Percentiles rank a stretch among this genome's conserved stretches.
These are phyloP conservation scores for Nettapus auritus DNA, from an alignment of 2,113 vertebrate species.

Conservation along the genomic window DNA sequence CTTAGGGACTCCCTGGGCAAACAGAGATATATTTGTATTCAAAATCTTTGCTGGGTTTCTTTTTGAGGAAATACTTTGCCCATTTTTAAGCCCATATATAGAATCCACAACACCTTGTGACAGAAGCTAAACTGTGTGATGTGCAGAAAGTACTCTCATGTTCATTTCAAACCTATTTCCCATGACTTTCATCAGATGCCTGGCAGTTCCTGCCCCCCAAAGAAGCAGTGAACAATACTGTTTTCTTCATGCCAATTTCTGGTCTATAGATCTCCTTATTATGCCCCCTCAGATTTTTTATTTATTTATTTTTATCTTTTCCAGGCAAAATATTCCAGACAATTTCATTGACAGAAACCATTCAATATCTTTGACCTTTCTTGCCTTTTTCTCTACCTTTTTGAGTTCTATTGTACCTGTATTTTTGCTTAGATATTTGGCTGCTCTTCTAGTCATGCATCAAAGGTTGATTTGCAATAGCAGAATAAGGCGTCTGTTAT, in stretches of 20 bases:
- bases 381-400: not conserved
- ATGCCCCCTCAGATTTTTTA: not conserved
- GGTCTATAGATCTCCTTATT: not conserved
- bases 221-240: not conserved
- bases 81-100: not conserved
- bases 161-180: not conserved
- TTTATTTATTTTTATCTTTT: not conserved
- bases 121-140: not conserved
- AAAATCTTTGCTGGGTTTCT: not conserved
- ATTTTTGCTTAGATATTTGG: not conserved
- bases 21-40: not conserved
- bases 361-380: not conserved
- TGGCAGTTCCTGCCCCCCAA: not conserved
- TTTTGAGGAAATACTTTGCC: not conserved
- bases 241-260: not conserved
- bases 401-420: not conserved
- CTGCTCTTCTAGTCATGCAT: not conserved
- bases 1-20: not conserved
- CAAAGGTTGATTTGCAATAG: not conserved
- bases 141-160: not conserved
- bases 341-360: not conserved
- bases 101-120: not conserved
- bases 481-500: not conserved
- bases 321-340: not conserved
- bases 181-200: not conserved